phyloP scores from a whole-genome alignment of 2,797 vertebrate species.

The Neopelma chrysocephalum region DNA sequence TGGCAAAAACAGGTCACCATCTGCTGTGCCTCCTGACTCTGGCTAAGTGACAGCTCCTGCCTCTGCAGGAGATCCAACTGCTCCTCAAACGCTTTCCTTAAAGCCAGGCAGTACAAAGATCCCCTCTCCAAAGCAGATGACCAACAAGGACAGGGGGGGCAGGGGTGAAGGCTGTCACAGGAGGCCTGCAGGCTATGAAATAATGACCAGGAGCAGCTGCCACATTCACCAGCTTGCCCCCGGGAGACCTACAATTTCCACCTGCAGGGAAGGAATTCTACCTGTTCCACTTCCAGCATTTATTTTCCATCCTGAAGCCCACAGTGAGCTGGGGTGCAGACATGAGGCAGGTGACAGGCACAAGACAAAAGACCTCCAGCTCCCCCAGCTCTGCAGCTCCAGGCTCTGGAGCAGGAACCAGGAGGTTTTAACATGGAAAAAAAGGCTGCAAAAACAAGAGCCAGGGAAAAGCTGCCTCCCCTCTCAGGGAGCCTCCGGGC shows the following conservation, averaged over 20 bases:
- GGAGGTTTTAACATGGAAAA: background rate
- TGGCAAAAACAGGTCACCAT: slow-evolving; percentile 51
- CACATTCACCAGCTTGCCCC: background rate
- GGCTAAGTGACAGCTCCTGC: slow-evolving; percentile 1
- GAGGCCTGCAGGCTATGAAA: slow-evolving; percentile 10
- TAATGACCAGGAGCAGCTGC: background rate
- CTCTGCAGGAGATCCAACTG: background rate
- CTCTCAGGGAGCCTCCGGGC: background rate
- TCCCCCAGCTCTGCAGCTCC: background rate
- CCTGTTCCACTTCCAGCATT: background rate
- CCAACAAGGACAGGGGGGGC: background rate
- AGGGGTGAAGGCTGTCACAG: background rate
- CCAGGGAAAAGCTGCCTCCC: background rate
- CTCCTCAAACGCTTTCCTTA: background rate
- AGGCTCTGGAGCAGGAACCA: background rate
- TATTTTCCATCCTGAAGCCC: background rate
- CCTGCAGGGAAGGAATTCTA: background rate
- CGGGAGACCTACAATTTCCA: background rate
- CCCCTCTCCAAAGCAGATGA: background rate
- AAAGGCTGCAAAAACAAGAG: background rate
- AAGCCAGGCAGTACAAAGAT: background rate
- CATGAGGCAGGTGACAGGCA: background rate
- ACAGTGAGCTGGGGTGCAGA: background rate
- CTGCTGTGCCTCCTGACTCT: slow-evolving; percentile 33
- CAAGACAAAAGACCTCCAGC: background rate